Base-by-base conservation (phyloP, 2,797 vertebrate species). In the Chaunax sp. region DNA sequence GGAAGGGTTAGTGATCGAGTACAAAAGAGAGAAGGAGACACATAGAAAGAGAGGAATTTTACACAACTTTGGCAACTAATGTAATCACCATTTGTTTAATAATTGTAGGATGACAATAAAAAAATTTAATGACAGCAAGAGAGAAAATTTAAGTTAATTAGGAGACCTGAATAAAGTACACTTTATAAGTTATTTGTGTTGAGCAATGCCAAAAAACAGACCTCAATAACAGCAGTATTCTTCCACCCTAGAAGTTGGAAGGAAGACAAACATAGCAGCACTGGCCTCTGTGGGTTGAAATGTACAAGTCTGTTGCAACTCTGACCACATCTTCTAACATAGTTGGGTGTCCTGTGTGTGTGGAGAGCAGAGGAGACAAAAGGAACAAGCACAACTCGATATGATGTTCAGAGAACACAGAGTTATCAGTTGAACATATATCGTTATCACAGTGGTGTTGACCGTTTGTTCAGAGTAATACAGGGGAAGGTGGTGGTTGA, bases 1-100 rank as follows among this genome's bases (percentile, higher is more conserved):
- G 6, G 18, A 57, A 64, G 43, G 18, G 57, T 3, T 15, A 49
- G 1, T 64, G 47, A 67, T 16, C 45, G 19, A 65, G 59, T 50
- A 65, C 0, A 5, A 54, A 35, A 55, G 18, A 30, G n/a, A 61
- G 1, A 3, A 19, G 18, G 23, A 59, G 28, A 58, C 6, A 26
- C 6, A 37, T 12, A 54, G 20, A 35, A 23, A 28, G 47, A 18
- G 5, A 47, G 20, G 22, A 14, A 23, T 25, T 57, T 35, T 15
- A 57, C 15, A 51, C 1, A 20, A 28, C 14, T 10, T 23, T 22
- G n/a, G 38, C n/a, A 38, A 16, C n/a, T n/a, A n/a, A 20, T 53
- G 26, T 30, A 19, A 43, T 49, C 9, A 41, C 37, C 46, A 51
- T 57, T 18, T 47, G 23, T 41, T 15, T 43, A 16, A 43, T 12